phyloP scores from a whole-genome alignment of 2,888 invertebrate genomes.

The Eupithecia dodoneata region DNA sequence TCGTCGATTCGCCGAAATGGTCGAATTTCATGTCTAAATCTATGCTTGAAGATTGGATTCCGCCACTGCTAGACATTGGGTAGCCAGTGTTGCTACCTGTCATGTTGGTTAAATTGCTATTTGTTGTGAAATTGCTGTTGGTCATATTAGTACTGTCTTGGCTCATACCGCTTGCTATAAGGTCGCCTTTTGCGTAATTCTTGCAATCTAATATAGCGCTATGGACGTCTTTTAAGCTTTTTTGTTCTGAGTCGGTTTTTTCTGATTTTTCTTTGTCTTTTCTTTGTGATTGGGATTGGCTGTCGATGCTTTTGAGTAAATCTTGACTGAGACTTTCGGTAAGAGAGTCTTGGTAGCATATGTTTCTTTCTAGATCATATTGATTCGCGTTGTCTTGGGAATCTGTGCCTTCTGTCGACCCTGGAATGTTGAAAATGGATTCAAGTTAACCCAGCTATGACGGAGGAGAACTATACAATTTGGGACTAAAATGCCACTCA shows the following conservation, averaged over 20 bases:
- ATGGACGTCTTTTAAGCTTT: slow-evolving; percentile 71
- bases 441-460: not conserved
- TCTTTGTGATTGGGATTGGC: slow-evolving; percentile 51
- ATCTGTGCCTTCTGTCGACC: slow-evolving; percentile 74
- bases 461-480: not conserved
- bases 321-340: slow-evolving; percentile 78
- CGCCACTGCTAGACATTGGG: slow-evolving; percentile 76
- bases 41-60: slow-evolving; percentile 69
- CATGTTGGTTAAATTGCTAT: slow-evolving; percentile 79
- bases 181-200: slow-evolving; percentile 60
- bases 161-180: slow-evolving; percentile 69
- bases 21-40: slow-evolving; percentile 86
- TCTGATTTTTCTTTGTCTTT: slow-evolving; percentile 71
- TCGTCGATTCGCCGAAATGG: slow-evolving; percentile 83
- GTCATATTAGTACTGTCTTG: slow-evolving; percentile 74
- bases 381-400: slow-evolving; percentile 78
- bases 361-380: slow-evolving; percentile 77
- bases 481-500: not conserved
- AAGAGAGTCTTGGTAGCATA: slow-evolving; percentile 80
- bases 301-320: slow-evolving; percentile 71
- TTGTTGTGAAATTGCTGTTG: slow-evolving; percentile 74
- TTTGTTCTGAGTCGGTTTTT: slow-evolving; percentile 73
- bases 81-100: slow-evolving; percentile 76
- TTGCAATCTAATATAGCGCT: slow-evolving; percentile 75
- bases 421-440: slow-evolving; percentile 49